Percentiles rank a stretch among this genome's conserved stretches.
These are phyloP conservation scores for Microtus californicus DNA, from an alignment of 2,797 vertebrate genomes.

Conservation along the genomic window DNA sequence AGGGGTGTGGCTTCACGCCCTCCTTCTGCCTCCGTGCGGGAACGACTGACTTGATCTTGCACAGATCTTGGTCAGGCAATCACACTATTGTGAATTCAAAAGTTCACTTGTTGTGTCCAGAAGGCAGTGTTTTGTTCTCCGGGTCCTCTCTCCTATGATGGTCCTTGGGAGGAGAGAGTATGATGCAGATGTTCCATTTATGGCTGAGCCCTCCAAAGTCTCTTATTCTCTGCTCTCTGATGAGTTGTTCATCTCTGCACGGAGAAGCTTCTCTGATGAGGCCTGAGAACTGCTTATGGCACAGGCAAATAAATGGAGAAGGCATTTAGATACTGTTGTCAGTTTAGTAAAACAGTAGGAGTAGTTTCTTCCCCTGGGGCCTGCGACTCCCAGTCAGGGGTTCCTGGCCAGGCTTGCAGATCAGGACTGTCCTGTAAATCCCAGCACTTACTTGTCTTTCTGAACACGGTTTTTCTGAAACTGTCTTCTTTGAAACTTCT, in stretches of 20 bases:
- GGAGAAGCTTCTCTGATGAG: not conserved
- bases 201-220: not conserved
- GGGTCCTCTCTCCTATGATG: not conserved
- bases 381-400: not conserved
- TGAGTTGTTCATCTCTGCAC: not conserved
- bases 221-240: not conserved
- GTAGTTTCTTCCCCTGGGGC: not conserved
- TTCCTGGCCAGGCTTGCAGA: not conserved
- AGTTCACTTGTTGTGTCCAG: not conserved
- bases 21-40: not conserved
- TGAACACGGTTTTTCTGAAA: not conserved
- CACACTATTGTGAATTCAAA: too few relatives aligned
- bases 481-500: slow-evolving; percentile 50
- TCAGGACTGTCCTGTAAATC: not conserved
- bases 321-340: not conserved
- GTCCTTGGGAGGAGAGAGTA: not conserved
- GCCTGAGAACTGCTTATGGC: not conserved
- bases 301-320: not conserved
- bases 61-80: not conserved
- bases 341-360: not conserved
- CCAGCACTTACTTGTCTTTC: not conserved
- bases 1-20: not conserved
- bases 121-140: not conserved
- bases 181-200: not conserved
- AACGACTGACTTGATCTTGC: too few relatives aligned